Percentiles rank a stretch among this genome's conserved stretches.
Conservation (phyloP, 2,113 vertebrate genomes). For the Leptocoma aspasia region DNA sequence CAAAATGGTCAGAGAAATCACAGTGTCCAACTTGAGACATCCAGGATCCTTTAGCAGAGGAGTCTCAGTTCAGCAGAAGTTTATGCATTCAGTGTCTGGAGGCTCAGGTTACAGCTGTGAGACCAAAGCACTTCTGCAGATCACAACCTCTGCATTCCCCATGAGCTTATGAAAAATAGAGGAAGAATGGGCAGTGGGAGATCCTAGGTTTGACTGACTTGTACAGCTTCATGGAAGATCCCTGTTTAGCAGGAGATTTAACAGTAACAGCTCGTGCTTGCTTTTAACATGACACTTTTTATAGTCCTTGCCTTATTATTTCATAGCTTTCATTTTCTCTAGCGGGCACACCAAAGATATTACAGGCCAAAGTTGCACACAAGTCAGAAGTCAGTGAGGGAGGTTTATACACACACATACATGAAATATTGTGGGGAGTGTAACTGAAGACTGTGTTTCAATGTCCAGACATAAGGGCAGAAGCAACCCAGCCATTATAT, state of each 20-base stretch:
- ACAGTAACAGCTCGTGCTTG: background rate
- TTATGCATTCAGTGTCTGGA: background rate
- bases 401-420: background rate
- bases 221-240: background rate
- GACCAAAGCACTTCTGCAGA: background rate
- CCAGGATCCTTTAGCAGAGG: background rate
- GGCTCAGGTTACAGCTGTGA: background rate
- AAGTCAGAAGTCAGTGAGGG: background rate
- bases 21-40: background rate
- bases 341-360: rapidly evolving
- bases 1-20: background rate
- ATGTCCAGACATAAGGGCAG: background rate
- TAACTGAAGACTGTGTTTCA: background rate
- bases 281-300: background rate
- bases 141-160: background rate
- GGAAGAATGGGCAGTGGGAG: background rate
- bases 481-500: background rate
- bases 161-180: background rate
- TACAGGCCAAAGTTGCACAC: background rate
- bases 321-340: background rate
- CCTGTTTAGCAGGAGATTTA: background rate
- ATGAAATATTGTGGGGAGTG: background rate
- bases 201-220: background rate
- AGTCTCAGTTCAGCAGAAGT: background rate
- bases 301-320: background rate